Evolutionary conservation across 2,113 vertebrate genomes (phyloP).

Genomic region (Isichthys henryi): DNA sequence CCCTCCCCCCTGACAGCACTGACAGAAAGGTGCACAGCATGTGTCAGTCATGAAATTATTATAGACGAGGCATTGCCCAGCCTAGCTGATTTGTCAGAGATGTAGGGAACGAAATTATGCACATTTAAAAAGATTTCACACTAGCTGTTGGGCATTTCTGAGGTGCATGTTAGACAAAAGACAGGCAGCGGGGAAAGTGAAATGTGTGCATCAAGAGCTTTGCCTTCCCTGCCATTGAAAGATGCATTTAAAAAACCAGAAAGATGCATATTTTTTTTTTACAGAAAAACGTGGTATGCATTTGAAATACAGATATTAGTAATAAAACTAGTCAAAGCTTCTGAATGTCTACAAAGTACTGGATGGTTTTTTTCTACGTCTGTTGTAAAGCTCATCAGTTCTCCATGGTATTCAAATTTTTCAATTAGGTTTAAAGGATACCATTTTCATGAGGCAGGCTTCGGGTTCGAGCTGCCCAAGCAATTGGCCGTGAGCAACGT

Average conservation of each 20-base stretch:
- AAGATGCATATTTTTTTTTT: not conserved
- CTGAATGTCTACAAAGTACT: not conserved
- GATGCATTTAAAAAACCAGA: not conserved
- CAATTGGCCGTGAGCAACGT: slow-evolving; percentile 62
- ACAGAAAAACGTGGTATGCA: not conserved
- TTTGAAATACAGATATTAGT: not conserved
- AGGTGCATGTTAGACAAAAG: not conserved
- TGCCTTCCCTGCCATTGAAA: not conserved
- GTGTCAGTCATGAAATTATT: not conserved
- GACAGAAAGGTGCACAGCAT: not conserved
- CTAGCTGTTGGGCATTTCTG: not conserved
- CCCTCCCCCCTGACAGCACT: not conserved
- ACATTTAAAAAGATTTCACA: not conserved
- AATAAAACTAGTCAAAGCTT: not conserved
- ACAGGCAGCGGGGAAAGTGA: not conserved
- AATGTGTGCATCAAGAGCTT: not conserved
- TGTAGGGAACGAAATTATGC: not conserved
- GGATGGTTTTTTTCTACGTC: not conserved
- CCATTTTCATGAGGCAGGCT: slow-evolving; percentile 51
- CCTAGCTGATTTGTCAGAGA: not conserved
- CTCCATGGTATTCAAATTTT: not conserved
- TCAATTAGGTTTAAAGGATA: slow-evolving; percentile 62
- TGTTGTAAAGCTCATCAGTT: not conserved
- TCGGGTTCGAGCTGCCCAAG: slow-evolving; percentile 73
- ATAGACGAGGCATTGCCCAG: not conserved